A percentile compares a stretch with the other conserved stretches of the same genome.
Conservation (phyloP, 2,797 vertebrate species). For the Phataginus tricuspis region DNA sequence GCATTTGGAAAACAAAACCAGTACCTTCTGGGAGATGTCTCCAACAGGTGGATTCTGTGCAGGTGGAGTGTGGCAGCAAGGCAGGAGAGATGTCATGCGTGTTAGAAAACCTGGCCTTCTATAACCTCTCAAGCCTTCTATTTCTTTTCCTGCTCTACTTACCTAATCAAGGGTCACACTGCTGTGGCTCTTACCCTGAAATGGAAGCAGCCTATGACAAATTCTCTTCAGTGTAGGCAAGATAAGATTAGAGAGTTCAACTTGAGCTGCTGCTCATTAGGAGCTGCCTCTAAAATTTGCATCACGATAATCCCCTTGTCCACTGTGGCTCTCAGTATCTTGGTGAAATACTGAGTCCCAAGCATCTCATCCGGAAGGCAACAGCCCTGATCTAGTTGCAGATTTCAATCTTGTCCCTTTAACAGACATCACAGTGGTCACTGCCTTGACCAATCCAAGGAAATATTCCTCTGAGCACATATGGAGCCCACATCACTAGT, state of each 20-base stretch:
- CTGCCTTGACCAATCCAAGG: constrained; percentile 12
- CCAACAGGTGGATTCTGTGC: background rate
- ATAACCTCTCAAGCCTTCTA: background rate
- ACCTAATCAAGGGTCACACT: constrained; percentile 43
- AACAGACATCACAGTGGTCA: background rate
- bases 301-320: background rate
- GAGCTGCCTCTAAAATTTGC: constrained; percentile 52
- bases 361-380: background rate
- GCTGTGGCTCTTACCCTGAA: constrained; percentile 66
- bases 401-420: background rate
- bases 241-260: constrained; percentile 69
- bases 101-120: background rate
- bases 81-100: background rate
- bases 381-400: background rate
- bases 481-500: background rate
- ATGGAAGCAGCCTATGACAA: background rate
- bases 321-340: background rate
- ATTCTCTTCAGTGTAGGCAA: constrained; percentile 22
- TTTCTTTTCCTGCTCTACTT: background rate
- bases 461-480: background rate
- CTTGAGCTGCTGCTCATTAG: constrained; percentile 29
- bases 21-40: background rate
- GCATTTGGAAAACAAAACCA: background rate
- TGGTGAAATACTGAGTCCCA: background rate
- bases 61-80: background rate